These are phyloP conservation scores for Rhegmatorhina hoffmannsi DNA, from an alignment of 2,113 vertebrate species.

Conservation along the genomic window DNA sequence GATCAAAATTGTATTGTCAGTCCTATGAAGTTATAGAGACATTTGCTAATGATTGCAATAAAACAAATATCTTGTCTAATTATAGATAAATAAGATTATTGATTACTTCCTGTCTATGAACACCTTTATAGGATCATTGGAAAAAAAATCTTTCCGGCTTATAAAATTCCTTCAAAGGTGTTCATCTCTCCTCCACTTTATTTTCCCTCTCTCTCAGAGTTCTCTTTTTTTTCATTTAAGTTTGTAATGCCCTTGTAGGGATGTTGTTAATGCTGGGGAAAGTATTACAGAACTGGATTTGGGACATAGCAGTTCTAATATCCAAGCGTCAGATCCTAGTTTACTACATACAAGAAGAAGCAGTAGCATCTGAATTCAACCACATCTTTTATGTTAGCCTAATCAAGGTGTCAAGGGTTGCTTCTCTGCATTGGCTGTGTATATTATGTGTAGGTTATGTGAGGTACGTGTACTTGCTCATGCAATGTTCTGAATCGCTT, in stretches of 20 bases:
- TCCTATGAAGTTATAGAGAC: background rate
- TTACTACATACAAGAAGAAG: background rate
- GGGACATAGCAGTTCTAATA: background rate
- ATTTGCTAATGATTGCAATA: background rate
- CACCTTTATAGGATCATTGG: background rate
- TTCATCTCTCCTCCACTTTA: background rate
- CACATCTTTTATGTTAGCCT: background rate
- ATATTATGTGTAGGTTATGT: background rate
- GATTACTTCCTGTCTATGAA: background rate
- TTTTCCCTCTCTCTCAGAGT: accelerated
- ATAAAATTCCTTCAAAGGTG: background rate
- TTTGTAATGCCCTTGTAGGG: background rate
- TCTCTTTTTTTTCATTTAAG: background rate
- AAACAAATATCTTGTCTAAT: background rate
- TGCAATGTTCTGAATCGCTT: background rate
- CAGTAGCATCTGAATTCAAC: background rate
- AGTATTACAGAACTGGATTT: background rate
- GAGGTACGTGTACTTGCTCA: no score
- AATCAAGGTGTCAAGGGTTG: background rate
- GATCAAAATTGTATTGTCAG: background rate
- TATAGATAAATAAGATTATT: background rate
- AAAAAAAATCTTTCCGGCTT: background rate
- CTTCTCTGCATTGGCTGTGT: background rate
- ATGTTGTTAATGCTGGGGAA: background rate
- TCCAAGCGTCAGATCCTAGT: background rate